Evolutionary conservation across 2,888 invertebrate genomes (phyloP).

Genomic region (Ochropleura plecta): DNA sequence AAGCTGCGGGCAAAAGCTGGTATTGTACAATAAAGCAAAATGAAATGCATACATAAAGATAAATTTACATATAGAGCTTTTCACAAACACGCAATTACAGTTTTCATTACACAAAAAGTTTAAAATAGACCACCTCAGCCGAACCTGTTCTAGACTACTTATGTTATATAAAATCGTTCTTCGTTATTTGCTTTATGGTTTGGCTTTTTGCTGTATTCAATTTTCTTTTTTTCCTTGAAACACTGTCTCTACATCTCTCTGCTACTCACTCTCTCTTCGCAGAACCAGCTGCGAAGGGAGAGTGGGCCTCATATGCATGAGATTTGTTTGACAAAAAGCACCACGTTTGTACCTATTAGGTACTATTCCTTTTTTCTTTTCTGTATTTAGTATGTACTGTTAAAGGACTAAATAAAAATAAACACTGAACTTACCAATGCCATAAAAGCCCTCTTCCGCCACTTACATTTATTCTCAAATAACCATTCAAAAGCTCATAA

Average conservation of each 20-base stretch:
- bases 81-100: background rate
- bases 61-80: background rate
- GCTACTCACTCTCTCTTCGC: background rate
- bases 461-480: constrained; percentile 11
- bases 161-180: too few relatives aligned
- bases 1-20: too few relatives aligned
- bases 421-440: background rate
- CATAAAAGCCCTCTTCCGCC: too few relatives aligned
- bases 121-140: too few relatives aligned
- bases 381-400: background rate
- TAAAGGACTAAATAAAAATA: background rate
- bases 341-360: background rate
- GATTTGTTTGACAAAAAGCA: background rate
- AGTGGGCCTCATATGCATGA: background rate
- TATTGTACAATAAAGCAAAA: too few relatives aligned
- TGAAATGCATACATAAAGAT: too few relatives aligned
- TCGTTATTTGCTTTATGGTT: background rate
- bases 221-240: background rate
- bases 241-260: background rate
- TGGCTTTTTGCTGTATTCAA: background rate
- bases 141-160: too few relatives aligned
- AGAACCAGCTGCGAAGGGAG: too few relatives aligned
- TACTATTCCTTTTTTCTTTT: background rate
- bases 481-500: constrained; percentile 26
- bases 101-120: too few relatives aligned